Base-by-base conservation (phyloP, 2,888 invertebrate genomes). In the Argyra leucocephala region DNA sequence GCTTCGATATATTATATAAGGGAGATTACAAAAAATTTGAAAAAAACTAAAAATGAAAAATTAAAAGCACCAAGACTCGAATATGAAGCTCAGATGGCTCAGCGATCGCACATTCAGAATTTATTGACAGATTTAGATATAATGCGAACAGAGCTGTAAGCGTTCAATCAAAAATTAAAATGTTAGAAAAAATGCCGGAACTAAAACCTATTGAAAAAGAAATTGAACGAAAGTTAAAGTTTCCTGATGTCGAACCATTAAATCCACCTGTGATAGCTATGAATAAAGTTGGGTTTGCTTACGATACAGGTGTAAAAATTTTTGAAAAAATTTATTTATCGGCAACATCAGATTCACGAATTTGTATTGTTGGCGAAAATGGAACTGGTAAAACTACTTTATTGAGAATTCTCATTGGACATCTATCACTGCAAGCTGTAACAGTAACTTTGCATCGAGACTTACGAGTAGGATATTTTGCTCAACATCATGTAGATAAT, bases 91-190 rank as follows among this genome's bases (percentile, higher is more conserved):
- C 99, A 99, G 80, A 89, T 92, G 78, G 93, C 95, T 66, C 93
- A 96, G 76, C 83, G 97, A 67, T 87, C 91, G 64, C 99, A 99
- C 80, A 95, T 97, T 69, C 98, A 98, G 96, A 96, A 80, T 99
- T 99, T 78, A 99, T 99, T 73, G 98, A 99, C 82, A 89, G 93
- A 72, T 99, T 99, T 82, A 85, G 99, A 62, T 99, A 95, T 81
- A 99, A 99, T 81, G 98, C 99, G 7, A 99, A 99, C 82, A 85
- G 98, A 69, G 99, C 99, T 22, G 91, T 97, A 57, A 91, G 96
- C 72, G 99, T 99, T 62, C 99, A 99, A 82, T 96, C 96, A 73
- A 96, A 96, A 83, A 93, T 99, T 73, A 99, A 99, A 82, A 91
- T 97, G 90, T 81, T 99, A 72, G 99, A 99, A 70, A 96, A 94